Conservation (phyloP, 64 coral and sea anemone species). For the Montipora efflorescens region DNA sequence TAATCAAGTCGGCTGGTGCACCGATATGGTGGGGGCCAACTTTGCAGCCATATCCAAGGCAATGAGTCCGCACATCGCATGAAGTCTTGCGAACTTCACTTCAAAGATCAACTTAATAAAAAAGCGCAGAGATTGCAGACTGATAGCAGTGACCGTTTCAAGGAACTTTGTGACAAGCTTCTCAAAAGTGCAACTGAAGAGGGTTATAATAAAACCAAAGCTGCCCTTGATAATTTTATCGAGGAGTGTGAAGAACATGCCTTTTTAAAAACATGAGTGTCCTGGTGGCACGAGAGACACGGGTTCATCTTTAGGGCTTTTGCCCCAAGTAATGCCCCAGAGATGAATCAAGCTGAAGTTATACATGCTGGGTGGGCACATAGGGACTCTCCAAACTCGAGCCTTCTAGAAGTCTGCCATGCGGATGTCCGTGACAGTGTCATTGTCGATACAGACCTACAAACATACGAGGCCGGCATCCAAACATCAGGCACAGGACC, state of each 20-base stretch:
- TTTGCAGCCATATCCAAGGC: slow-evolving; percentile 28
- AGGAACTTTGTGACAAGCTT: slow-evolving; percentile 26
- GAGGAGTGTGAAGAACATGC: neutral
- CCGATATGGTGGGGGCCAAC: slow-evolving; percentile 20
- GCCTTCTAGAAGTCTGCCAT: slow-evolving; percentile 17
- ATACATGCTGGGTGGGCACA: slow-evolving; percentile 34
- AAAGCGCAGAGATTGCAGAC: too few species aligned
- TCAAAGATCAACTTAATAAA: neutral
- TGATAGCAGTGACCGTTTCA: neutral
- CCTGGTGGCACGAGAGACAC: slow-evolving; percentile 25
- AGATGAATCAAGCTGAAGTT: slow-evolving; percentile 35
- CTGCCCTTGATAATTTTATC: too few species aligned
- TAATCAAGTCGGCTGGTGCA: slow-evolving; percentile 51
- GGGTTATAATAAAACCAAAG: neutral
- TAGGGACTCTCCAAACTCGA: neutral
- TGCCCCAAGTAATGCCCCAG: slow-evolving; percentile 8
- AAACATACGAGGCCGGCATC: neutral
- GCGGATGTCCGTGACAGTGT: slow-evolving; percentile 41
- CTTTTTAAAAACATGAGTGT: slow-evolving; percentile 1
- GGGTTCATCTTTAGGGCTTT: slow-evolving; percentile 44
- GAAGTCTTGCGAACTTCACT: slow-evolving; percentile 71
- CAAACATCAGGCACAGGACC: slow-evolving; percentile 16
- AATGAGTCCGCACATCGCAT: slow-evolving; percentile 9
- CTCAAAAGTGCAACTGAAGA: slow-evolving; percentile 39
- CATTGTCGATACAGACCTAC: slow-evolving; percentile 1